Evolutionary conservation across 1,140 invertebrate genomes (phyloP), one percentile per base, ranked within the genome.

Genomic region (Drosophila mojavensis): DNA sequence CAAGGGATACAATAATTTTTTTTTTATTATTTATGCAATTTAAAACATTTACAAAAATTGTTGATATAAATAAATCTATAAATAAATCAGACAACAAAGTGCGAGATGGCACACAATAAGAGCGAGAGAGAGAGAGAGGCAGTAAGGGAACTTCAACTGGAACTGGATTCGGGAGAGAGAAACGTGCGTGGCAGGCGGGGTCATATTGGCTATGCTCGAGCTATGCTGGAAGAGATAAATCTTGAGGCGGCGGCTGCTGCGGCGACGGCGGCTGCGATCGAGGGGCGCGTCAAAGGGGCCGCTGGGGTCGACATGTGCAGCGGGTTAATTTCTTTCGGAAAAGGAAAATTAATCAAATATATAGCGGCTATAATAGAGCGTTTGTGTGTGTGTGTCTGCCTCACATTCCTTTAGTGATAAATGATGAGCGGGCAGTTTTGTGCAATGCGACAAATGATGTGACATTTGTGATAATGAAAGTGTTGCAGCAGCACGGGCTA

Each of bases 241-340:
- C 88, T 91, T 91, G 45, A 61, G 61, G 20, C 43, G 15, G 43
- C 43, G n/a, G 41, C 54, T 39, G 60, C 55, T 4, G 43, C 43
- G 2, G 41, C 53, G 45, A 55, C 55, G 48, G 58, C 55, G 63
- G 62, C 47, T 48, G 60, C 58, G 78, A 72, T 79, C 51, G 69
- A 61, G 69, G 59, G 54, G 56, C 71, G 66, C 70, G 78, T 89
- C 84, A 90, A 89, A 89, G 73, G 77, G 84, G 80, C 83, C 84
- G 84, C 63, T 64, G 66, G 65, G 78, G 70, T 81, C 80, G 79
- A 84, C 85, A 84, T 84, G 74, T 78, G 80, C 88, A 76, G 90
- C 73, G 78, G 89, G 88, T 91, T 91, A 91, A 91, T 91, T 91
- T 90, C 90, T 91, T 91, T 91, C 90, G 90, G 85, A 91, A 91